Evolutionary conservation across 2,113 vertebrate species (phyloP).

Genomic region (Ibidorhyncha struthersii): DNA sequence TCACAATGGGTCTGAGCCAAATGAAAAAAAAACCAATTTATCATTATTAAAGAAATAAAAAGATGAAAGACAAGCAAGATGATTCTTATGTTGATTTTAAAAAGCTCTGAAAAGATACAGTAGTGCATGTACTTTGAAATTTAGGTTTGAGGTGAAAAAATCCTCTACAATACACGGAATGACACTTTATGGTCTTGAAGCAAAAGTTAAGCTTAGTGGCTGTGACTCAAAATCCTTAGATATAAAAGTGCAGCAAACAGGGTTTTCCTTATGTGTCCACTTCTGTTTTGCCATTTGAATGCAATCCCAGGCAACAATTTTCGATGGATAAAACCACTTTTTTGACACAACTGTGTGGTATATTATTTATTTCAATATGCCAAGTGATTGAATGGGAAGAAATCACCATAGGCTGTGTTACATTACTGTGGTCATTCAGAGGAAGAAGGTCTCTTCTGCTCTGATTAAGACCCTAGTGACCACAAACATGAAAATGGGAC

Average conservation of each 20-base stretch:
- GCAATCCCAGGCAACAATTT: not conserved
- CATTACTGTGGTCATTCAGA: not conserved
- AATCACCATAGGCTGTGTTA: not conserved
- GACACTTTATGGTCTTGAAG: not conserved
- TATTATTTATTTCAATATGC: not conserved
- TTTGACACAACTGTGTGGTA: not conserved
- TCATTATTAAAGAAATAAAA: not conserved
- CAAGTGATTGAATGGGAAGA: not conserved
- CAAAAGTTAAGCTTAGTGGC: not conserved
- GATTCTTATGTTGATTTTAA: not conserved
- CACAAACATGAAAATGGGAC: not conserved
- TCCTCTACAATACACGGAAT: not conserved
- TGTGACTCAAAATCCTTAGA: not conserved
- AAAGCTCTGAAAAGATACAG: not conserved
- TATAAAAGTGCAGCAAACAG: not conserved
- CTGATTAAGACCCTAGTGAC: not conserved
- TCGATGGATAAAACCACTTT: not conserved
- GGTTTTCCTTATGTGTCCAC: not conserved
- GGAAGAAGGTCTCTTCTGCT: not conserved
- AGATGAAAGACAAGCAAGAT: not conserved
- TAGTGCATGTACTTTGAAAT: not conserved
- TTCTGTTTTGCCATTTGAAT: not conserved
- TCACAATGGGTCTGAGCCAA: not conserved
- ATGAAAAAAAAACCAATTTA: not conserved
- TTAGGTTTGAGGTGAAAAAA: not conserved